A percentile compares a stretch with the other conserved stretches of the same genome.
phyloP scores from a whole-genome alignment of 2,113 vertebrate genomes.

The Ardeotis arabs region DNA sequence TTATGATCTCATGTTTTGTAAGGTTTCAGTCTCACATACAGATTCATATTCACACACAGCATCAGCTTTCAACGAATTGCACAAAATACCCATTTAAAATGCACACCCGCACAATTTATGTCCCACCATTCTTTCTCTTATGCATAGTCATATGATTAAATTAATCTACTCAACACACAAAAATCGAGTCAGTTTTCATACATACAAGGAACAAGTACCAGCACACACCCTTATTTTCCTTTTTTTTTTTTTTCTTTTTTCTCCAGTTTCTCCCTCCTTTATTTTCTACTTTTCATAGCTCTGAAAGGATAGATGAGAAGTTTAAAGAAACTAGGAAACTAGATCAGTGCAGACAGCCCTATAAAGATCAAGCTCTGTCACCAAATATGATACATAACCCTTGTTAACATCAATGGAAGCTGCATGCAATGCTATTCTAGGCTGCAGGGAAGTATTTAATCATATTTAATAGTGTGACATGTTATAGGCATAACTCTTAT shows the following conservation, averaged over 20 bases:
- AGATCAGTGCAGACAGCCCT: constrained; percentile 55
- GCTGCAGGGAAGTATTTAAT: not conserved
- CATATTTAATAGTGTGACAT: not conserved
- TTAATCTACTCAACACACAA: constrained; percentile 62
- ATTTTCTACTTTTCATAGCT: constrained; percentile 53
- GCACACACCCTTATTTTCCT: constrained; percentile 6
- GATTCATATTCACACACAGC: constrained; percentile 65
- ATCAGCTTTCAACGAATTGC: constrained; percentile 71
- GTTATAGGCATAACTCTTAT: not conserved
- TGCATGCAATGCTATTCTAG: constrained; percentile 20
- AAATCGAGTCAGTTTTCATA: constrained; percentile 68
- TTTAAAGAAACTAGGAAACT: constrained; percentile 58
- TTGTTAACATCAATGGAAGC: not conserved
- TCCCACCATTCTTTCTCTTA: constrained; percentile 72
- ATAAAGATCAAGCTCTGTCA: constrained; percentile 8
- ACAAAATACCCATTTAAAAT: constrained; percentile 74
- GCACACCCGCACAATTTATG: constrained; percentile 57
- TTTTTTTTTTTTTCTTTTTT: not conserved
- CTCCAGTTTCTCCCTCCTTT: constrained; percentile 60
- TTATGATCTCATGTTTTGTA: constrained; percentile 54
- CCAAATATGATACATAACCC: not conserved
- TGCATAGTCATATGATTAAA: constrained; percentile 79
- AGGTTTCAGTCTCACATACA: constrained; percentile 69
- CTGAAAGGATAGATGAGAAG: constrained; percentile 46
- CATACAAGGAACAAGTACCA: constrained; percentile 58